phyloP scores from a whole-genome alignment of 2,113 vertebrate genomes.

The Puma concolor region DNA sequence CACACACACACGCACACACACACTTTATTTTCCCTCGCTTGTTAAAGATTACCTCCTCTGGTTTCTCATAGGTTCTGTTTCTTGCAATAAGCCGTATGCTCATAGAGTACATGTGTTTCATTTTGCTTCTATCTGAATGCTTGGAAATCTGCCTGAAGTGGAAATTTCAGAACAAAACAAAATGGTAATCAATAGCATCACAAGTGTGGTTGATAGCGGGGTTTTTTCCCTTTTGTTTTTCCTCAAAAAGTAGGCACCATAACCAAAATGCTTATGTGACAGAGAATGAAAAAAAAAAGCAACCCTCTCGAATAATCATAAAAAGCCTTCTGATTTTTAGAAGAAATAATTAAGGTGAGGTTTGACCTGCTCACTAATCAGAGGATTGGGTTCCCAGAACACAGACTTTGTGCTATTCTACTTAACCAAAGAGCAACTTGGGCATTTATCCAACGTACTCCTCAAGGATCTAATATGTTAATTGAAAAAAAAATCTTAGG shows the following conservation, averaged over 20 bases:
- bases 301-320: slow-evolving; percentile 41
- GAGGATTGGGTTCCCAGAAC: slow-evolving; percentile 55
- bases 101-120: not conserved
- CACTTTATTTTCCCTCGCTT: not conserved
- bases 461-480: slow-evolving; percentile 74
- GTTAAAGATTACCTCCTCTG: slow-evolving; percentile 8
- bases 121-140: slow-evolving; percentile 61
- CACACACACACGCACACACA: not conserved
- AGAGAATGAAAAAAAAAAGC: not conserved
- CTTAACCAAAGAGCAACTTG: slow-evolving; percentile 74
- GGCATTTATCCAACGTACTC: slow-evolving; percentile 71
- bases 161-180: slow-evolving; percentile 69
- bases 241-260: not conserved
- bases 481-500: slow-evolving; percentile 73
- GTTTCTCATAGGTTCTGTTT: not conserved
- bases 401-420: slow-evolving; percentile 63
- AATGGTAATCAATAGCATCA: slow-evolving; percentile 30
- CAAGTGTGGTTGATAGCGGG: slow-evolving; percentile 49
- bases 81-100: not conserved
- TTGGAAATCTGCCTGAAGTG: slow-evolving; percentile 65
- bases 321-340: slow-evolving; percentile 58
- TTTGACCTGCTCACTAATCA: slow-evolving; percentile 65
- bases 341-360: slow-evolving; percentile 65
- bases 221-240: slow-evolving; percentile 61
- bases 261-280: slow-evolving; percentile 24